Evolutionary conservation across 2,797 vertebrate genomes (phyloP), one percentile per base, ranked within the genome.

Genomic region (Chelmon rostratus): DNA sequence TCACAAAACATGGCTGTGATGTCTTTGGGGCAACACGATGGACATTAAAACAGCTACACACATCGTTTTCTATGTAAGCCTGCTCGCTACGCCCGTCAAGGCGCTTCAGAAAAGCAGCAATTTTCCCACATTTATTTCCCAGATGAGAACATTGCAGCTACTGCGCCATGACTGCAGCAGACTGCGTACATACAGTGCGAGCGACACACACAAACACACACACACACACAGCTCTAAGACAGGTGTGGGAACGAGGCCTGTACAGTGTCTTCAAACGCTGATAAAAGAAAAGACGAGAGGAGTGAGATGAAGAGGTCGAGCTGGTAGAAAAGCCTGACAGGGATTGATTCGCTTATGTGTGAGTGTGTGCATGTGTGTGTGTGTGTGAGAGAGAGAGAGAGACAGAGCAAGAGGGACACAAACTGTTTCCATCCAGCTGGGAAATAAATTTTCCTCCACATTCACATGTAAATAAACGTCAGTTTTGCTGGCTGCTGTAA

Each of bases 401-500:
- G 8, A 11, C 10, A 3, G 18, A 65, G 6, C 0, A 1, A 31
- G 15, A 58, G 6, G 1, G 1, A 67, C 9, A 18, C 15, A 16
- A 44, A 31, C 65, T 13, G 37, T 69, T 61, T 71, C 46, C 68
- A 54, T 75, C 71, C 6, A 28, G 73, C 67, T 5, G 37, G 38
- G 31, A 57, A 28, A 76, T 58, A n/a, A 68, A 33, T 47, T 3
- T 18, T 19, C 31, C 3, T 70, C 25, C 47, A 44, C 49, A 15
- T 68, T 69, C 25, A 31, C 25, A 2, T 75, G 64, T 67, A 81
- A 78, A 81, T 64, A 61, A 23, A 16, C 25, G 66, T 64, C 64
- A n/a, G 25, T 15, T 25, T 53, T n/a, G 5, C 40, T 37, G 62
- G 67, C 70, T 25, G 57, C 37, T 44, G 35, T 52, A 38, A 56